Evolutionary conservation across 2,797 vertebrate species (phyloP), one percentile per base, ranked within the genome.

Genomic region (Natrix natrix): DNA sequence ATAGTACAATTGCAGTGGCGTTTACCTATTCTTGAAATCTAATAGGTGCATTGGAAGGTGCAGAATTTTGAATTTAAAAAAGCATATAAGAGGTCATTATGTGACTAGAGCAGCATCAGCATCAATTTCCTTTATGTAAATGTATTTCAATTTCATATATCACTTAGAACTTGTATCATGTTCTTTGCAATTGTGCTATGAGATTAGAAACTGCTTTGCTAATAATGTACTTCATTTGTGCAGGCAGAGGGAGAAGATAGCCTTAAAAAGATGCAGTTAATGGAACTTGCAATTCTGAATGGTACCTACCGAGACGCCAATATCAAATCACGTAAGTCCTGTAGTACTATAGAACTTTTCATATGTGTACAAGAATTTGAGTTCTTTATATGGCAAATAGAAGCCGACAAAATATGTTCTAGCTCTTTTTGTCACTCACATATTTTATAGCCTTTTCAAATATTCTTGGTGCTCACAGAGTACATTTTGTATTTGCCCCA

Each of bases 181-280:
- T 43, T 52, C n/a, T 66, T 56, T 91, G 57, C 52, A 66, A 54
- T 10, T 57, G 32, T 69, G 54, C 22, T 88, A 48, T 83, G 17
- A 60, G 74, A 89, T 56, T 86, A 32, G 89, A 83, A 88, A 91
- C 63, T 87, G 32, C 20, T 12, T 24, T 88, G 56, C 52, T 94
- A 63, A 90, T 87, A 83, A 89, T 91, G 92, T 90, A 89, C 91
- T 97, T 97, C 91, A 96, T 74, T 4, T 86, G 28, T 13, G 0
- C 93, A 99, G 99, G 99, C 99, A 54, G 99, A 99, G 97, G 99
- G 99, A 94, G 99, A 99, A 97, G 99, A 99, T 98, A 99, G 99
- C 97, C 98, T 99, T 98, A 99, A 99, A 98, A 99, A 99, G 97
- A 99, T 99, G 99, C 99, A 99, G 97, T 97, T 99, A 97, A 99